Percentiles rank a stretch among this genome's conserved stretches.
phyloP scores from a whole-genome alignment of 2,888 invertebrate genomes.

The Eubasilissa splendida region DNA sequence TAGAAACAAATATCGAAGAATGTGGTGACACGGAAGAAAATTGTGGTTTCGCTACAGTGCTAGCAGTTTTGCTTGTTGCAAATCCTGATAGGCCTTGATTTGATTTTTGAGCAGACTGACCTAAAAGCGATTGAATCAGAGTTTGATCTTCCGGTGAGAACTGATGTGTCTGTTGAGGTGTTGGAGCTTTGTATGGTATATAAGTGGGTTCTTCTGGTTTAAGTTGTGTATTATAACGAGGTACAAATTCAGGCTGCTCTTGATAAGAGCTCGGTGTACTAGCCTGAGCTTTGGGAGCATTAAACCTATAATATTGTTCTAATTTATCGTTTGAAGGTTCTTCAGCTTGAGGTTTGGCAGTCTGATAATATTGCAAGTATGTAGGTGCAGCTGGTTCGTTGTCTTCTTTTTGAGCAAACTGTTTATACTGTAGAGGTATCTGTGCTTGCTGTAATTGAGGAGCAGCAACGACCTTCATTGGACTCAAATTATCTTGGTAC shows the following conservation, averaged over 20 bases:
- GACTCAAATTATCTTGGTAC: constrained; percentile 47
- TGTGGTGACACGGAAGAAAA: constrained; percentile 44
- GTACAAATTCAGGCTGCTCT: constrained; percentile 47
- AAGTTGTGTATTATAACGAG: constrained; percentile 61
- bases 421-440: constrained; percentile 41
- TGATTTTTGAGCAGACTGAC: constrained; percentile 48
- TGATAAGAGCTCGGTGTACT: constrained; percentile 21
- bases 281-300: constrained; percentile 43
- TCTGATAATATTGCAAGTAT: constrained; percentile 57
- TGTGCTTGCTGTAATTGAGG: constrained; percentile 64
- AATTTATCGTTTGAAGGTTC: constrained; percentile 49
- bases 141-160: constrained; percentile 50
- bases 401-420: constrained; percentile 45
- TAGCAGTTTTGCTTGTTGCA: constrained; percentile 45
- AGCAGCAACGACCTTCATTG: constrained; percentile 68
- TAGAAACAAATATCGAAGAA: constrained; percentile 56
- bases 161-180: constrained; percentile 47
- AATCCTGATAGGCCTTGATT: constrained; percentile 48
- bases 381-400: constrained; percentile 41
- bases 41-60: constrained; percentile 31
- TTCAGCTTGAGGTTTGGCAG: constrained; percentile 51
- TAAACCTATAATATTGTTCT: constrained; percentile 46
- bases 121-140: constrained; percentile 49
- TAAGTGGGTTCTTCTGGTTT: constrained; percentile 52
- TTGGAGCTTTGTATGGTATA: constrained; percentile 40